Evolutionary conservation across 2,113 vertebrate species (phyloP).

Genomic region (Polypterus bichir): DNA sequence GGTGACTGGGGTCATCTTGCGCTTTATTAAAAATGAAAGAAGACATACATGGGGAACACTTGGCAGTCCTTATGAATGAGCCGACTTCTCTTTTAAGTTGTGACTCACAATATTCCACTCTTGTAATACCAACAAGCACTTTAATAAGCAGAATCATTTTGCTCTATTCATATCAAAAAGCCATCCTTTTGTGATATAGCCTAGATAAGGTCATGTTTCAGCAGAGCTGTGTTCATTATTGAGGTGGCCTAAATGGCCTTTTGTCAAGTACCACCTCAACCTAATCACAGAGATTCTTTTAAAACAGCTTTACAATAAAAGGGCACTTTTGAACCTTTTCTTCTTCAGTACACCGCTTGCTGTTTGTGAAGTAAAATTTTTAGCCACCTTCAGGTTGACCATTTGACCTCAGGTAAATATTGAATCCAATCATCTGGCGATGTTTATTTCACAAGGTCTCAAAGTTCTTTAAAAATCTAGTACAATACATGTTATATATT

Average conservation of each 20-base stretch:
- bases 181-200: no score
- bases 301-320: not conserved
- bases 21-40: slow-evolving; percentile 23
- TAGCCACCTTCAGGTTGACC: no score
- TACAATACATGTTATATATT: no score
- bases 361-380: no score
- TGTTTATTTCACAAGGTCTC: no score
- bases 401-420: no score
- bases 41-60: slow-evolving; percentile 8
- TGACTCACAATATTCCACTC: slow-evolving; percentile 1
- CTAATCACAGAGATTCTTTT: not conserved
- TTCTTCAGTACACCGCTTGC: not conserved
- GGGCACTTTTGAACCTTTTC: not conserved
- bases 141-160: not conserved
- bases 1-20: slow-evolving; percentile 10
- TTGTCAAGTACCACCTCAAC: slow-evolving; percentile 1
- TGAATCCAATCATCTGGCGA: no score
- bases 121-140: slow-evolving; percentile 2
- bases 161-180: not conserved
- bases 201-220: not conserved
- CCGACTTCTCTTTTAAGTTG: slow-evolving; percentile 17
- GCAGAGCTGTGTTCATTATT: not conserved
- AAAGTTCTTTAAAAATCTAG: no score
- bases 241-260: not conserved
- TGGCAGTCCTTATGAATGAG: slow-evolving; percentile 17